Base-by-base conservation (phyloP, 2,113 vertebrate species). In the Actinemys pallida region DNA sequence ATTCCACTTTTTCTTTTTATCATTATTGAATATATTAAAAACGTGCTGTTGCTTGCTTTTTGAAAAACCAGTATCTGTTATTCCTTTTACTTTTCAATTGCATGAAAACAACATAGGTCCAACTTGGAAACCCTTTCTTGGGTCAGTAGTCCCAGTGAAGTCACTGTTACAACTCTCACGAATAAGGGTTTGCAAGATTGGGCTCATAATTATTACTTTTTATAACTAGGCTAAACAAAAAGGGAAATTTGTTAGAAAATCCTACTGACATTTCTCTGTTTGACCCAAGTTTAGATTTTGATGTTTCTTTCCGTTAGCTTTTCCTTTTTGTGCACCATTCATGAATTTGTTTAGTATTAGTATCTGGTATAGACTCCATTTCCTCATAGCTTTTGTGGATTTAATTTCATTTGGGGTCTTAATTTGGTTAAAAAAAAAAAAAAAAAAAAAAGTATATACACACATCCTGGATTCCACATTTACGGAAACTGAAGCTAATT, bases 381-480 rank as follows among this genome's bases (percentile, higher is more conserved):
- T 95, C 89, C 89, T 95, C 42, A 2, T 81, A 59, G 93, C 49
- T 92, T 97, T 97, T 95, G 84, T 92, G 80, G 80, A 56, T 94
- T 94, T 96, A 96, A 95, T 97, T 96, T 87, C 89, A 86, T 96
- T 93, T 87, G 6, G n/a, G 24, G 47, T 47, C 84, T 95, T 96
- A 95, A 95, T 97, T 96, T 94, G 86, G 19, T 90, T 82, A 72
- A 22, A 95, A 89, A 96, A 75, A 45, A 45, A 52, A 24, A 29
- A 39, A 39, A 52, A 24, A 29, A 39, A 39, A 42, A 24, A 62
- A 19, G 22, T 50, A n/a, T 47, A 35, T 17, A 79, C 39, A 57
- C 20, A 83, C 35, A 22, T 31, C 78, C 85, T 52, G 45, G 42
- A 95, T 94, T 96, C 91, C 84, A 88, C 86, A 75, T 84, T 89